phyloP scores from a whole-genome alignment of 2,888 invertebrate genomes.

The Drosophila sordidapex region DNA sequence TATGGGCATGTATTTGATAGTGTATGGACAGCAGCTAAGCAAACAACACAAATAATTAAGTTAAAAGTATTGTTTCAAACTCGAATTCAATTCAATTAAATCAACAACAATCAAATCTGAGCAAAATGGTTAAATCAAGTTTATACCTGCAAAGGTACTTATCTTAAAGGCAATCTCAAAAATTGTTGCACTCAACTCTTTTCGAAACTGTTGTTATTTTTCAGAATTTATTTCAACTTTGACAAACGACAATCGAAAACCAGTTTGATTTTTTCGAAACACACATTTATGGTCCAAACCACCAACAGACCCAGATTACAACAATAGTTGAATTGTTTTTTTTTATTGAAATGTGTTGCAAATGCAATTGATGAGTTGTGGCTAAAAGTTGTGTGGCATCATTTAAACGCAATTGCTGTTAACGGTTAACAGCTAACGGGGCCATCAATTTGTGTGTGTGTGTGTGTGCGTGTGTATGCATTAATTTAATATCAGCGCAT shows the following conservation, averaged over 20 bases:
- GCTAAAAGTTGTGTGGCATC: neutral
- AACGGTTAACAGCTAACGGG: neutral
- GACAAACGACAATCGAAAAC: neutral
- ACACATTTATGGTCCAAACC: too few relatives aligned
- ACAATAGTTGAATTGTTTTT: neutral
- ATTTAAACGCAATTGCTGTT: neutral
- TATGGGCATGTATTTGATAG: neutral
- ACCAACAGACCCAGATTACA: too few relatives aligned
- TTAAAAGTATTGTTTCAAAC: neutral
- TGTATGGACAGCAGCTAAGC: neutral
- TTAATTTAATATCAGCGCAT: neutral
- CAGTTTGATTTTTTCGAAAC: too few relatives aligned
- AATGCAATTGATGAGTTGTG: neutral
- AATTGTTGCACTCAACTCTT: neutral
- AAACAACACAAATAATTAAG: slow-evolving; percentile 4
- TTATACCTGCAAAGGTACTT: neutral
- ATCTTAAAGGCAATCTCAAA: neutral
- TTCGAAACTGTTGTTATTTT: neutral
- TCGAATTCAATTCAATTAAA: neutral
- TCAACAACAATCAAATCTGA: neutral
- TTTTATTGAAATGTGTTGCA: neutral
- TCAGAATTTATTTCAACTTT: neutral
- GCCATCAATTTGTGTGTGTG: neutral
- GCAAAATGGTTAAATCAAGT: neutral
- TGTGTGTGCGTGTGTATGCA: neutral